These are phyloP conservation scores for Drosophila pandora DNA, from an alignment of 1,140 invertebrate species.

Conservation along the genomic window DNA sequence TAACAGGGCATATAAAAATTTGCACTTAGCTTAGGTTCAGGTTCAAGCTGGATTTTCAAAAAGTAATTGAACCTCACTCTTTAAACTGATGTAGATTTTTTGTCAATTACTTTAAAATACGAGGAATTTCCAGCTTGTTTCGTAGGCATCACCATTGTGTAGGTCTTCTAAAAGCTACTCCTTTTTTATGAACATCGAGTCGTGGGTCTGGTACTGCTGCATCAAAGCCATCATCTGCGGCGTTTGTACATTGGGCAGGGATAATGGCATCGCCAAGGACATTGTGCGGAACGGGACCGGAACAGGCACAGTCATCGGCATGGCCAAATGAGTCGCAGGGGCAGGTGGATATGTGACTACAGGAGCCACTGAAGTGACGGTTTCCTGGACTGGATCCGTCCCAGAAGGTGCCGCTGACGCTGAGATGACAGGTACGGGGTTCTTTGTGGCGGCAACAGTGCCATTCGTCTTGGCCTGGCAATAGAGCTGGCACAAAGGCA, in stretches of 20 bases:
- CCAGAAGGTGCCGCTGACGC: neutral
- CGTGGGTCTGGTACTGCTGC: constrained; percentile 63
- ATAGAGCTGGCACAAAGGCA: constrained; percentile 68
- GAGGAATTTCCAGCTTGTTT: neutral
- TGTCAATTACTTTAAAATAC: neutral
- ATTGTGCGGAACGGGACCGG: constrained; percentile 47
- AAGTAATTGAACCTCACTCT: too few relatives aligned
- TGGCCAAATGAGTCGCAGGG: constrained; percentile 36
- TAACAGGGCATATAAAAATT: constrained; percentile 46
- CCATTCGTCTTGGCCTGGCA: constrained; percentile 70
- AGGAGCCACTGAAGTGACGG: constrained; percentile 17
- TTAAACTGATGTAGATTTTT: too few relatives aligned
- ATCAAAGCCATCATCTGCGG: constrained; percentile 71
- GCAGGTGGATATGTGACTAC: constrained; percentile 6
- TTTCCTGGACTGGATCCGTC: constrained; percentile 25
- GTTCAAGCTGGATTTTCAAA: constrained; percentile 1
- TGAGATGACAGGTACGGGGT: constrained; percentile 2
- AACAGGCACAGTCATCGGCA: constrained; percentile 9
- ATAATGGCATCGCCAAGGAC: constrained; percentile 59
- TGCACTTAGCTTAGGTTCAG: constrained; percentile 60
- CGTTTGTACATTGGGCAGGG: constrained; percentile 54
- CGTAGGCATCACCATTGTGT: constrained; percentile 6
- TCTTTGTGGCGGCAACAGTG: constrained; percentile 18
- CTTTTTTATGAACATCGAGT: constrained; percentile 62
- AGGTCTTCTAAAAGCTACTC: constrained; percentile 50